These are phyloP conservation scores for Agapostemon virescens DNA, from an alignment of 2,888 invertebrate species.

Conservation along the genomic window DNA sequence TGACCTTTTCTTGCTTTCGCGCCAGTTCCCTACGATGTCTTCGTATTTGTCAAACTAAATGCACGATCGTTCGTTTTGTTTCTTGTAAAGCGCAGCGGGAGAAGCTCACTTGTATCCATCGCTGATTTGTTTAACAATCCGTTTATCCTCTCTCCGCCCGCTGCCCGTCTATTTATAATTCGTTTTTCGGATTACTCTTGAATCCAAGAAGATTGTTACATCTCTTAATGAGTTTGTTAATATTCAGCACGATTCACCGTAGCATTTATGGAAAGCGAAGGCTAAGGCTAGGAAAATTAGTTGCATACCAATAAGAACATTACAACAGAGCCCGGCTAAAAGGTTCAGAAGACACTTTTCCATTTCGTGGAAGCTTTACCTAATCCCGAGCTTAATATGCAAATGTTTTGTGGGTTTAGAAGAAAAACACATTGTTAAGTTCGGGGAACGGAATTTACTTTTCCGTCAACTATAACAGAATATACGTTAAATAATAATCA, in stretches of 20 bases:
- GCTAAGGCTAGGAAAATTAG: background rate
- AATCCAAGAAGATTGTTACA: background rate
- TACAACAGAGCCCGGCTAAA: conserved; percentile 4
- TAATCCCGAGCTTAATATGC: conserved; percentile 3
- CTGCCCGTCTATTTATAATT: background rate
- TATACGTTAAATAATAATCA: background rate
- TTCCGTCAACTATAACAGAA: too few relatives aligned
- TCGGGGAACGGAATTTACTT: background rate
- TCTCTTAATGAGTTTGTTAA: conserved; percentile 1
- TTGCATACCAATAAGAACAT: conserved; percentile 6
- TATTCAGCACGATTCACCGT: conserved; percentile 10
- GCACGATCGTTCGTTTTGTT: background rate
- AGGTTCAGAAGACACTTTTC: conserved; percentile 13
- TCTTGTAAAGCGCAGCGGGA: background rate
- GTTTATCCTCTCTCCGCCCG: background rate
- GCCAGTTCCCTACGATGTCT: background rate
- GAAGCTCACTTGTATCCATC: background rate
- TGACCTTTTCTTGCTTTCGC: background rate
- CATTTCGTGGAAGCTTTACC: conserved; percentile 7
- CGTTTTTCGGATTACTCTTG: background rate
- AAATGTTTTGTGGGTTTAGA: background rate
- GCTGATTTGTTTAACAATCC: background rate
- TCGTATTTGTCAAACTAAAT: background rate
- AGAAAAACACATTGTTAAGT: background rate
- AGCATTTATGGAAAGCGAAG: conserved; percentile 1